Evolutionary conservation across 2,888 invertebrate species (phyloP).

Genomic region (Oscheius sp.): DNA sequence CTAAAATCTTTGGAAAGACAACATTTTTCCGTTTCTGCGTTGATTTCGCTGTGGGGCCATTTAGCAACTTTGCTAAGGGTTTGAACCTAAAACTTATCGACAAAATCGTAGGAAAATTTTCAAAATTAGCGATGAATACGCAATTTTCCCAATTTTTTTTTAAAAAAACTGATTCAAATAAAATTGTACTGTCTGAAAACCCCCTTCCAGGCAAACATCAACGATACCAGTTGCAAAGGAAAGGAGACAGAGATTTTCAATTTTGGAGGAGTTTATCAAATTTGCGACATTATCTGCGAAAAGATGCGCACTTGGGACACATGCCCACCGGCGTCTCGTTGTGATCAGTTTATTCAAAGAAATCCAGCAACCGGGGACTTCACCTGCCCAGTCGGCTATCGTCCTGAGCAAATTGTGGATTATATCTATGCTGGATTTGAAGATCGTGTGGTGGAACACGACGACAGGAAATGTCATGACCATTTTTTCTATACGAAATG

Average conservation of each 20-base stretch:
- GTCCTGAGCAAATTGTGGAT: background rate
- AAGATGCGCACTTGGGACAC: no score
- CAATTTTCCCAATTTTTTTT: no score
- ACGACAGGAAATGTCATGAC: background rate
- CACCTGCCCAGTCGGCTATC: background rate
- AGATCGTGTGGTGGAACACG: background rate
- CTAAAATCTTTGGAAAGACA: no score
- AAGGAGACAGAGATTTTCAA: background rate
- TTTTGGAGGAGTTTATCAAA: slow-evolving; percentile 3
- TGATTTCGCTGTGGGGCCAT: no score
- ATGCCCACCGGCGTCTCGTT: background rate
- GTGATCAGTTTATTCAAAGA: background rate
- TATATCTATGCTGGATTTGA: background rate
- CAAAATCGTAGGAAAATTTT: no score
- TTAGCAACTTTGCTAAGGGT: no score
- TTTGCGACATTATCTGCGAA: background rate
- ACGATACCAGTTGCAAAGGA: background rate
- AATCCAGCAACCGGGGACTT: background rate
- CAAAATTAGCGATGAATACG: no score
- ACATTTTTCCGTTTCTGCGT: no score
- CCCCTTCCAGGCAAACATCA: background rate
- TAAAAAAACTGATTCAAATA: no score
- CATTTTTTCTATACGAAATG: background rate
- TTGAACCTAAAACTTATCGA: no score
- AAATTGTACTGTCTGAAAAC: background rate